Evolutionary conservation across 2,113 vertebrate species (phyloP).

Genomic region (Hydrolagus affinis): DNA sequence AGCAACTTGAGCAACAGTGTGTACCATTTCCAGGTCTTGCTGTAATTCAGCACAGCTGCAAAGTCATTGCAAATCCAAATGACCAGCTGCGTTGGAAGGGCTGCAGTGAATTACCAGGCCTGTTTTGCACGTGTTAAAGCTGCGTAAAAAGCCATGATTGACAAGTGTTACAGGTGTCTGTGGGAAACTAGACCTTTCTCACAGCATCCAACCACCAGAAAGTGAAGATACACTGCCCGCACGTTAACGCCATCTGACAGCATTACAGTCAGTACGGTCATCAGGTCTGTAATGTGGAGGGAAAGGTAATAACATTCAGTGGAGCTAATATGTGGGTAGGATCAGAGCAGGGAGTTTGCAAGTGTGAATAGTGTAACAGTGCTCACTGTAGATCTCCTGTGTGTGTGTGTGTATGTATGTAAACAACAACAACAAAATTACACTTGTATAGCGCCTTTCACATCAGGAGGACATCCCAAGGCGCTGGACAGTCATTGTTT

Average conservation of each 20-base stretch:
- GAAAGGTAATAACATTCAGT: not conserved
- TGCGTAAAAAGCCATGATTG: not conserved
- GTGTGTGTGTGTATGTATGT: no score
- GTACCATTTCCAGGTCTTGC: not conserved
- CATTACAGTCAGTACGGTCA: not conserved
- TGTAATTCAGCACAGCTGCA: not conserved
- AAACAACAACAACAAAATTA: no score
- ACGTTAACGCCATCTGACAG: not conserved
- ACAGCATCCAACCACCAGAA: not conserved
- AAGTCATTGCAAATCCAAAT: not conserved
- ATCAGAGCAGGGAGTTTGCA: not conserved
- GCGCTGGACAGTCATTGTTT: no score
- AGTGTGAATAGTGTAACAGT: no score
- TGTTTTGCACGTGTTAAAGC: not conserved
- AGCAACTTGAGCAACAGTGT: not conserved
- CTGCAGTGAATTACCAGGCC: not conserved
- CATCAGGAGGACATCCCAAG: no score
- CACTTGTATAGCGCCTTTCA: no score
- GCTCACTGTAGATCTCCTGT: no score
- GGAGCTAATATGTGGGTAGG: not conserved
- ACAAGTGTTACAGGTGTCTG: not conserved
- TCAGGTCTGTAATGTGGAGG: not conserved
- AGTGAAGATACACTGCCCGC: not conserved
- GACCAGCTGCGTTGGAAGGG: not conserved
- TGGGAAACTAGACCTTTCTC: not conserved